Evolutionary conservation across 2,888 invertebrate genomes (phyloP), one percentile per base, ranked within the genome.

Genomic region (Therioaphis trifolii): DNA sequence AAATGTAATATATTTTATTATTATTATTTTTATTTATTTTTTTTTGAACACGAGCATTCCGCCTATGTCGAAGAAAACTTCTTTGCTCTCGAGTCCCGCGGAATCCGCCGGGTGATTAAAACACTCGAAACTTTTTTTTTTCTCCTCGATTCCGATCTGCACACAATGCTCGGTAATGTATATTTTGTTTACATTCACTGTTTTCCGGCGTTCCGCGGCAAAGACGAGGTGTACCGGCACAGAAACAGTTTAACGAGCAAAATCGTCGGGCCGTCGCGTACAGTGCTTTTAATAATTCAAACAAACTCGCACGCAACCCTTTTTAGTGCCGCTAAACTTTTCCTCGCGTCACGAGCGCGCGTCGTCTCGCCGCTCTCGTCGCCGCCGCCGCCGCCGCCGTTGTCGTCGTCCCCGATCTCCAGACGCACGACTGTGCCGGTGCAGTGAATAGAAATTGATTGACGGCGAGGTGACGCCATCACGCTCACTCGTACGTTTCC

Each of bases 381-480:
- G 74, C 21, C n/a, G 49, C 27, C 55, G n/a, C n/a, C n/a, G n/a
- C n/a, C n/a, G n/a, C n/a, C n/a, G 29, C 21, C 11, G 71, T 27
- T 15, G 43, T 40, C 27, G 46, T 27, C 18, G 12, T 71, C 46
- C 21, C 52, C 55, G 43, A 12, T 43, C 76, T 58, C 21, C 14
- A n/a, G 40, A 55, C 63, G 76, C 18, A 49, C 46, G 35, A 35
- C 35, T 35, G 35, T 58, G 76, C n/a, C n/a, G n/a, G n/a, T 29
- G 29, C 46, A 49, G 66, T 66, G 77, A 77, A 77, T 66, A 63
- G 66, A 77, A 66, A 77, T 66, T 77, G 77, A 66, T 77, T 77
- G 77, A 77, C 63, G 77, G 46, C n/a, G 27, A 49, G 76, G 61
- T 29, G 35, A 61, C 24, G 18, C 4, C 18, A 43, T n/a, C 35